Conservation (phyloP, 2,113 vertebrate species). For the Oxyura jamaicensis region DNA sequence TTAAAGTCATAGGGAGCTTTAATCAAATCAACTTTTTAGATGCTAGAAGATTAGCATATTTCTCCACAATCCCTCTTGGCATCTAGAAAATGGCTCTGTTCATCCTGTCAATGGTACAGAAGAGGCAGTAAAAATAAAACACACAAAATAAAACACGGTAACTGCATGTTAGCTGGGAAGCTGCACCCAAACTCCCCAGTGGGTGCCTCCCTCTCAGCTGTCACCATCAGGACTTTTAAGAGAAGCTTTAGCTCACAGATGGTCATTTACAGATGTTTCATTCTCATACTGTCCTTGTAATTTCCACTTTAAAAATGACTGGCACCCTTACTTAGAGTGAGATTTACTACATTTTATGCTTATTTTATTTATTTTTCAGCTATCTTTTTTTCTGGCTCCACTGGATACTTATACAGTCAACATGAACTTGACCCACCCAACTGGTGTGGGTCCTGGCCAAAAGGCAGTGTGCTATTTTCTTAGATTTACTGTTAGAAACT, state of each 20-base stretch:
- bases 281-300: background rate
- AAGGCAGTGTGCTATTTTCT: background rate
- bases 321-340: background rate
- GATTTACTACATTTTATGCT: background rate
- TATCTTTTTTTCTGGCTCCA: background rate
- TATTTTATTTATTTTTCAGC: background rate
- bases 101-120: background rate
- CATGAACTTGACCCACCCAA: background rate
- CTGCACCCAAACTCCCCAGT: background rate
- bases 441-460: background rate
- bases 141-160: background rate
- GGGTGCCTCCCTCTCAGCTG: background rate
- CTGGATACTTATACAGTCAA: background rate
- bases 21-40: background rate
- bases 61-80: background rate
- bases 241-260: background rate
- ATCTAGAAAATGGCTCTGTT: background rate
- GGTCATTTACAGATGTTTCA: background rate
- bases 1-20: background rate
- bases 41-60: background rate
- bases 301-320: background rate
- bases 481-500: background rate
- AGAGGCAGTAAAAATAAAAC: background rate
- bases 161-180: background rate
- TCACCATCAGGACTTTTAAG: background rate